A percentile compares a stretch with the other conserved stretches of the same genome.
Conservation (phyloP, 2,888 invertebrate genomes). For the Holacanthella duospinosa region DNA sequence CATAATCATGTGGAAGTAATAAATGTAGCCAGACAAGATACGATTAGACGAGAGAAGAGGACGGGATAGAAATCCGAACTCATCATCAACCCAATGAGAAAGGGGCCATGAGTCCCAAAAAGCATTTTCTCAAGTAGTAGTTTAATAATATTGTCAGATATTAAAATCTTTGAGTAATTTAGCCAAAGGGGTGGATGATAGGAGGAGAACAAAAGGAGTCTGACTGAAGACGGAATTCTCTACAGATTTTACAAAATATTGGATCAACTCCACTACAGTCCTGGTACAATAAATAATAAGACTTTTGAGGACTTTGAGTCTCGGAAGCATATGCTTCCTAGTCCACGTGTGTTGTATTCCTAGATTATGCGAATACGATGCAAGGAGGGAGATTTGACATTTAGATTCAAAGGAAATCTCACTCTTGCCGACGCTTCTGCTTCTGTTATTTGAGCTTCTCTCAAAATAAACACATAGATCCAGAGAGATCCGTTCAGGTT, state of each 20-base stretch:
- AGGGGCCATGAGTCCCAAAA: neutral
- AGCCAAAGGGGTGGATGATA: conserved; percentile 4
- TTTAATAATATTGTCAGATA: conserved; percentile 5
- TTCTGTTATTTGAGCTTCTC: neutral
- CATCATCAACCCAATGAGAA: neutral
- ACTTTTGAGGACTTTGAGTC: too few species aligned
- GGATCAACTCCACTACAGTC: neutral
- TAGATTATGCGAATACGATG: neutral
- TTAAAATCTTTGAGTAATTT: conserved; percentile 6
- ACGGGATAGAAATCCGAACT: neutral
- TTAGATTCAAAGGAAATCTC: neutral
- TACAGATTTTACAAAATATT: neutral
- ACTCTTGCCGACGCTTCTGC: neutral
- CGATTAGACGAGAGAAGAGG: neutral
- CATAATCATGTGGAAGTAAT: conserved; percentile 6
- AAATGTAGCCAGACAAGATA: neutral
- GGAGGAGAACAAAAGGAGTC: conserved; percentile 1
- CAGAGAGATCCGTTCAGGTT: neutral
- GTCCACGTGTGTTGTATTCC: neutral
- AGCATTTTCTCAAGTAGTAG: conserved; percentile 4
- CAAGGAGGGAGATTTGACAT: neutral
- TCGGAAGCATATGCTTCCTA: neutral
- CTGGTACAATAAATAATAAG: conserved; percentile 2
- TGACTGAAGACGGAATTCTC: neutral
- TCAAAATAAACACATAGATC: conserved; percentile 3